Base-by-base conservation (phyloP, 2,888 invertebrate genomes). In the Phyllotreta cruciferae region DNA sequence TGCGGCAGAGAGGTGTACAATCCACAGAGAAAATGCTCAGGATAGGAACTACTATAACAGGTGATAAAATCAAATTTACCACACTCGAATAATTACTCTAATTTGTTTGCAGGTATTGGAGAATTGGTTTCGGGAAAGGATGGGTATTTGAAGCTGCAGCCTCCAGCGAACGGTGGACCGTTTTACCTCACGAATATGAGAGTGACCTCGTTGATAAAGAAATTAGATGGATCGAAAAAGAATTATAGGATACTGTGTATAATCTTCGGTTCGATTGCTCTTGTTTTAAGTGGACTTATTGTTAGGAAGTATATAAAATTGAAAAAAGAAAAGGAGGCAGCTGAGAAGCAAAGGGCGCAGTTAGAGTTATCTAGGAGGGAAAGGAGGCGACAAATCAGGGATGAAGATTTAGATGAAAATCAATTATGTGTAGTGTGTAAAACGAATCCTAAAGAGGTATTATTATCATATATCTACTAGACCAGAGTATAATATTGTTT, bases 401-500 rank as follows among this genome's bases (percentile, higher is more conserved):
- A 88, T 71, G 84, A 83, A 56, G 85, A 89, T 77, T 82, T 91
- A 13, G 78, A 83, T 69, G 66, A 88, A 85, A 35, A 85, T 85
- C 78, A 91, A 89, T 80, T 89, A 7, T 96, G 95, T 76, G 91
- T 94, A 14, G 91, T 95, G n/a, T 96, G 96, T 80, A 85, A 90
- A 39, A 87, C 86, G 62, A 93, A 93, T 82, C 92, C 92, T 0
- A 90, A 92, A 74, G 94, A 95, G 83, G 89, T 89, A n/a, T n/a
- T n/a, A n/a, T n/a, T n/a, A n/a, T n/a, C n/a, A n/a, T n/a, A n/a
- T n/a, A n/a, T n/a, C n/a, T n/a, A n/a, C n/a, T n/a, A n/a, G n/a
- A n/a, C n/a, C n/a, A n/a, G n/a, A n/a, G n/a, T n/a, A n/a, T n/a
- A n/a, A 24, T n/a, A 38, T 47, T 44, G 45, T 13, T 72, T 70